phyloP scores from a whole-genome alignment of 2,113 vertebrate species.

The Myotis lucifugus region DNA sequence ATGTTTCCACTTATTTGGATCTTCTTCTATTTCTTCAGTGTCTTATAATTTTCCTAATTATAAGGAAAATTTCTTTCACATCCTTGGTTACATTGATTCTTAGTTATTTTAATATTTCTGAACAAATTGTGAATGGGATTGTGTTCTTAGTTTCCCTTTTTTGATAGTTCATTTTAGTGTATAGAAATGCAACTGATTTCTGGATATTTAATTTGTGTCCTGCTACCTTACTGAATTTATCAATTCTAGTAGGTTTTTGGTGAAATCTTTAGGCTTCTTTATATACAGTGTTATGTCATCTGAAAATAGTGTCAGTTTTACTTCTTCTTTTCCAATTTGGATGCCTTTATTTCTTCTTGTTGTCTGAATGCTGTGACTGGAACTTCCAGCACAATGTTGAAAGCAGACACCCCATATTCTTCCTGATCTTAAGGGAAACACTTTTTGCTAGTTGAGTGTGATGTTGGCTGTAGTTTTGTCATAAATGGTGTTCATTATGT shows the following conservation, averaged over 20 bases:
- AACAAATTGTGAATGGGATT: not conserved
- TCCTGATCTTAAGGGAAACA: not conserved
- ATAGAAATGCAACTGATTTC: not conserved
- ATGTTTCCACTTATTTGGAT: not conserved
- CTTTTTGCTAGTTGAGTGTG: not conserved
- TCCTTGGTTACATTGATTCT: not conserved
- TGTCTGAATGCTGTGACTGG: not conserved
- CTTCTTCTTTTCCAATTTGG: not conserved
- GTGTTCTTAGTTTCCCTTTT: not conserved
- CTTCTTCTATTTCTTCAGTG: not conserved
- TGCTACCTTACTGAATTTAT: not conserved
- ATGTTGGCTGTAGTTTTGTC: not conserved
- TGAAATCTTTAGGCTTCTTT: not conserved
- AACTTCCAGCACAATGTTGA: not conserved
- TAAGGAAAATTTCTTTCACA: not conserved
- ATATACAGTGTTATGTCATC: not conserved
- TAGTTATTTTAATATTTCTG: not conserved
- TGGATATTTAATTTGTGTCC: not conserved
- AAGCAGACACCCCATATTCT: not conserved
- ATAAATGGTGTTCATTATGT: not conserved
- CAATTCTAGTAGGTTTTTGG: not conserved
- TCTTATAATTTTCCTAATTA: not conserved
- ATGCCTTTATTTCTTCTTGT: not conserved
- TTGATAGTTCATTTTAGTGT: not conserved
- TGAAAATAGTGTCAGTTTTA: not conserved